Evolutionary conservation across 2,888 invertebrate genomes (phyloP), one percentile per base, ranked within the genome.

Genomic region (Noctuana brunneofusca): DNA sequence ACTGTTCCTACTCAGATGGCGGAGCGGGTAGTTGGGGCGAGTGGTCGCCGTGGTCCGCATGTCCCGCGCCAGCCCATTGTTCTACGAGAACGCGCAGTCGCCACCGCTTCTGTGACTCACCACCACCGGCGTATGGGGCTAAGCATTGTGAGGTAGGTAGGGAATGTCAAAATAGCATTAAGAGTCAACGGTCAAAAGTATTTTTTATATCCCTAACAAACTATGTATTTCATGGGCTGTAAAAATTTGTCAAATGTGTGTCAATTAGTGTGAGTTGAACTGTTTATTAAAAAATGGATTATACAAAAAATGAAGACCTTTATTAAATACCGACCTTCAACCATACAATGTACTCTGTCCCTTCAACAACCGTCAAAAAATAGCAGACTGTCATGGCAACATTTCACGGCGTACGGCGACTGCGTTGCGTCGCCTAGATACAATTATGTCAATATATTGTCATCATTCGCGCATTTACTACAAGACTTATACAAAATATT

Each of bases 31-130:
- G 93, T 0, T 96, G 96, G 96, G 93, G 93, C n/a, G 87, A 84
- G 49, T 96, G 96, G 96, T 96, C 96, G 49, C 90, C 94, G 58
- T 98, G 97, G 97, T 96, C 96, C 0, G 93, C 95, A 0, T 97
- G 97, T 77, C 96, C 96, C 0, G 95, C 95, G 55, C 97, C 97
- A 0, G 85, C 85, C 54, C 91, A 83, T 66, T 92, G 92, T 66
- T 88, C 89, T 3, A 88, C 90, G 12, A 80, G 87, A 57, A 96
- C 95, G 14, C 93, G 95, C 66, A 96, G 95, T 80, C 93, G 97
- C 14, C 96, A 97, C 83, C 93, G 97, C 69, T 95, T 97, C 86
- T 97, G 97, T 78, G 96, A 97, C 81, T 95, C 95, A 0, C 97
- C 97, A 0, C 95, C 96, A 0, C 97, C 97, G 0, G 93, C 96